Evolutionary conservation across 2,888 invertebrate genomes (phyloP), one percentile per base, ranked within the genome.

Genomic region (Pterostichus madidus): DNA sequence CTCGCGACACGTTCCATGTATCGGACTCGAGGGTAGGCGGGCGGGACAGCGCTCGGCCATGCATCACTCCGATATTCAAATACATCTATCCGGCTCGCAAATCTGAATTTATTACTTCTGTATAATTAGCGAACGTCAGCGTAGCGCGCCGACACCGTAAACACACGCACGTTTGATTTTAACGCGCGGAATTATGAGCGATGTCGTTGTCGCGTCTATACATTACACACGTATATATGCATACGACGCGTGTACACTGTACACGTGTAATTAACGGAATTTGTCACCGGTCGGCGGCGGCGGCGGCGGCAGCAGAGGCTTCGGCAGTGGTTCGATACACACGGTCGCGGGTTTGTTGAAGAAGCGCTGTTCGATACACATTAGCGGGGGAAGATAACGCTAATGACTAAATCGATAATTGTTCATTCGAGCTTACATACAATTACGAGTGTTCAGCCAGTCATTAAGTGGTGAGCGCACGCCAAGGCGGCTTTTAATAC

Each of bases 401-500:
- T 90, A 90, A 90, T 90, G 89, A 87, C 87, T 89, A 89, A 90
- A 90, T 90, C 90, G 88, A 90, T 90, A 89, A 89, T 89, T 88
- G 88, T 88, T 88, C 89, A 88, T 89, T 89, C 88, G 87, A 86
- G 85, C 87, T 87, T 88, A 88, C 87, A 88, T 86, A 86, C 88
- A 89, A 88, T 89, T 89, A 89, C 88, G 87, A 87, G 86, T 87
- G 86, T 85, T 86, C 87, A 87, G 88, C 88, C 87, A 88, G 87
- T 85, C 84, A 84, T 84, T 83, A 78, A 68, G 71, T 83, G 83
- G 46, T 83, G 46, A 83, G 46, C 46, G 46, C 71, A 75, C 75
- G 59, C 75, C 53, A 80, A 32, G 49, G 73, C 52, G 52, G 75
- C 52, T 35, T 75, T 75, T 75, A 32, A 59, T 56, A 59, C 64